Evolutionary conservation across 2,113 vertebrate genomes (phyloP), one percentile per base, ranked within the genome.

Genomic region (Colinus virginianus): DNA sequence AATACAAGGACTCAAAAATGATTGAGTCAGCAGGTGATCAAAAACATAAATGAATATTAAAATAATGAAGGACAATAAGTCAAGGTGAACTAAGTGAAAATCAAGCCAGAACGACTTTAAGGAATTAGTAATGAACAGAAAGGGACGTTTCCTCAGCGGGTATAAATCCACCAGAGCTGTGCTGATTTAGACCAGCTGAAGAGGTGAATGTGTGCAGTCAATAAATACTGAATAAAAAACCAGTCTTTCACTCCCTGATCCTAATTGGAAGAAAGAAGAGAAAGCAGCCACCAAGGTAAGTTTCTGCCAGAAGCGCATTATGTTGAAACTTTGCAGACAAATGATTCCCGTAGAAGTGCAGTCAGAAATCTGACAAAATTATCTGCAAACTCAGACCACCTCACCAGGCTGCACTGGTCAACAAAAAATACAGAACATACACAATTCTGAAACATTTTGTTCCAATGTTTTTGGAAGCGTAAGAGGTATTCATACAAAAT

Each of bases 61-160:
- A 96, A 90, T 96, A 95, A 92, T 78, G 83, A 96, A 95, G 90
- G 88, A 93, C 93, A 95, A 75, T 86, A 96, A 96, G 93, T 94
- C 93, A 96, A 96, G 92, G 95, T 96, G 96, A 96, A 96, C 83
- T 95, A 88, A 94, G 79, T 90, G 83, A 92, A 94, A 96, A 96
- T 96, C 88, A 95, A 93, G 90, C 36, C 66, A 88, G 83, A 94
- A 75, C 48, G 69, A 95, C 77, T 95, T 93, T 90, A 93, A 96
- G 84, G 80, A 93, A 94, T 96, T 93, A 90, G 19, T 74, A 88
- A 93, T 84, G 90, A 96, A 95, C 61, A 69, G 51, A 91, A 90
- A 87, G 69, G 88, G 92, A 56, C 82, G 64, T 68, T 49, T 87
- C 88, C 93, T 91, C 93, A 95, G 94, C 94, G 88, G 90, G 92